These are phyloP conservation scores for Scolopax mira DNA, from an alignment of 2,113 vertebrate species.

Conservation along the genomic window DNA sequence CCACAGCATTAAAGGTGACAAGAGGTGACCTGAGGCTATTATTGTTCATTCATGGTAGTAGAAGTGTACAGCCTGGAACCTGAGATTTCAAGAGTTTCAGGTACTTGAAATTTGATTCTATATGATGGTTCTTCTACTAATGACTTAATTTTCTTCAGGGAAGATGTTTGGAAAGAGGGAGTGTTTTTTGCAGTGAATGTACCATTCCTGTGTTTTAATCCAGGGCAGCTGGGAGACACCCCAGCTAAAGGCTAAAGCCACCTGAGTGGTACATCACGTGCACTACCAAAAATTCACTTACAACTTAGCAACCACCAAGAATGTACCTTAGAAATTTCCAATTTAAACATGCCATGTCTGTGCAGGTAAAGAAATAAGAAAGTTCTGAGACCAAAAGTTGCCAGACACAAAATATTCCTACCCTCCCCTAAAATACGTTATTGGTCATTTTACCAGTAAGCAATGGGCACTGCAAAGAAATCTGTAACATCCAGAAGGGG, in stretches of 20 bases:
- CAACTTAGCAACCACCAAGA: neutral
- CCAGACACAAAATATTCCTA: neutral
- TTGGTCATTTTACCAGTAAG: neutral
- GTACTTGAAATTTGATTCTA: neutral
- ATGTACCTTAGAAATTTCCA: neutral
- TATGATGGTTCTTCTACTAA: fast-evolving
- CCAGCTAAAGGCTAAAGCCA: neutral
- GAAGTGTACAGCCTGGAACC: fast-evolving
- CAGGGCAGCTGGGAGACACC: neutral
- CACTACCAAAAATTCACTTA: neutral
- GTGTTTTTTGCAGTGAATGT: neutral
- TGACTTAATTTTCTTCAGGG: neutral
- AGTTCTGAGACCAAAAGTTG: neutral
- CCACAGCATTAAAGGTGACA: neutral
- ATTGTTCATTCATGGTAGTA: neutral
- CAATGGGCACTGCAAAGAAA: neutral
- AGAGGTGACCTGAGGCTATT: neutral
- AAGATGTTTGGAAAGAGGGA: neutral
- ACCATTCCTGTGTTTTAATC: no score
- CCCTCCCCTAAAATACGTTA: neutral
- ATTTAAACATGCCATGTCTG: neutral
- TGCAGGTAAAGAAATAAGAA: neutral
- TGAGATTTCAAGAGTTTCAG: neutral
- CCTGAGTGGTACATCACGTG: neutral
- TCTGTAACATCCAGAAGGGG: neutral